Base-by-base conservation (phyloP, 2,888 invertebrate genomes). In the Drosophila anomalata region DNA sequence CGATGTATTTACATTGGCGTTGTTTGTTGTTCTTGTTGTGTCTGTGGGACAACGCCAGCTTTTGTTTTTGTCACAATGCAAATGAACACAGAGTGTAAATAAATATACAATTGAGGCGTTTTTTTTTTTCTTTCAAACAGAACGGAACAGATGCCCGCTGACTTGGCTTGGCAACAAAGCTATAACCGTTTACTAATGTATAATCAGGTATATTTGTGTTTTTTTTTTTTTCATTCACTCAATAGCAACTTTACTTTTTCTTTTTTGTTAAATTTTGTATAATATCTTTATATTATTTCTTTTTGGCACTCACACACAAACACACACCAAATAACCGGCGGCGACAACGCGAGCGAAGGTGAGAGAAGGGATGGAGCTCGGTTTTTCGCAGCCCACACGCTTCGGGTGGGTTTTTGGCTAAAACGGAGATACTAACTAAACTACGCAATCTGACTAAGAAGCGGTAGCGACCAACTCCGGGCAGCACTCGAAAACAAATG, bases 401-500 rank as follows among this genome's bases (percentile, higher is more conserved):
- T 78, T 75, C 69, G 29, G 29, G 29, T 29, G n/a, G 36, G 12
- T 36, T 36, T 26, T 29, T 51, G 39, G 24, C 26, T 17, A 46
- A 41, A 62, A 33, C 63, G 67, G 42, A 56, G 66, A 41, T 41
- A 66, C 70, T 51, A 66, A 74, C 57, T 73, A 29, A 36, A n/a
- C 46, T 20, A 39, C 54, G 55, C 67, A 63, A 41, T 54, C 57
- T 51, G 24, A 62, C 48, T 63, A 44, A 66, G 66, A 20, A 44
- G 44, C 44, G 44, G 22, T 22, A 22, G 22, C 22, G 12, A 44
- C 74, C 88, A 79, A 78, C 44, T 44, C 44, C 44, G 44, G 22
- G 73, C 76, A 76, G 75, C 88, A 76, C 75, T 89, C 87, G 73
- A 81, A 80, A 84, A 73, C 81, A 68, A 89, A 78, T 89, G 73